Evolutionary conservation across 2,888 invertebrate genomes (phyloP), one percentile per base, ranked within the genome.

Genomic region (Arenicola marina): DNA sequence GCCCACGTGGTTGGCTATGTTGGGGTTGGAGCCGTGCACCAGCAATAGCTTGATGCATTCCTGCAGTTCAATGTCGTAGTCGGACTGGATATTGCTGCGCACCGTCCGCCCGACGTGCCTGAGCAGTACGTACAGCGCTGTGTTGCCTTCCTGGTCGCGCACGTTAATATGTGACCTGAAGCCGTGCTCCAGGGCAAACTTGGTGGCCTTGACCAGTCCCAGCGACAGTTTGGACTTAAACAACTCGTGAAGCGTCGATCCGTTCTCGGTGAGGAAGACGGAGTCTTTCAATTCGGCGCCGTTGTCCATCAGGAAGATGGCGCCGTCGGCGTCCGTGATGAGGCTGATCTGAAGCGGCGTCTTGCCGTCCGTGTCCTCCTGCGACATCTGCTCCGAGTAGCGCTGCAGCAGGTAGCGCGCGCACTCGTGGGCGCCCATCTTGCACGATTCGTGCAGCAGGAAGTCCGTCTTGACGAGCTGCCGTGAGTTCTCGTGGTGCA

Each of bases 271-370:
- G 24, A 70, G 56, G 56, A 70, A 70, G 7, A 70, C 69, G 1
- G 65, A 62, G 56, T 69, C 70, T 45, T 66, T 69, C 26, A 71
- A 56, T 45, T 89, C 87, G 33, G 90, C 90, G 21, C 90, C 90
- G 76, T 88, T 88, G 67, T 82, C 78, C 51, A 85, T 78, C 26
- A 85, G 74, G 26, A 84, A 76, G 48, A 79, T 80, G 1, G 90
- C 85, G 81, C 90, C 90, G 75, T 89, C 87, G 90, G 81, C 90
- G 90, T 84, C 91, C 90, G 77, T 90, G 89, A 81, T 88, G 34
- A 71, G 65, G 34, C 66, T 66, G 43, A 71, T 70, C 51, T 71
- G 71, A 24, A 71, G 61, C 15, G 71, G 71, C n/a, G 71, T 71
- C 32, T 64, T 67, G 7, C 71, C 71, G 33, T 69, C 69, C 3